Conservation (phyloP, 2,888 invertebrate species). For the Branchipolynoe longqiensis region DNA sequence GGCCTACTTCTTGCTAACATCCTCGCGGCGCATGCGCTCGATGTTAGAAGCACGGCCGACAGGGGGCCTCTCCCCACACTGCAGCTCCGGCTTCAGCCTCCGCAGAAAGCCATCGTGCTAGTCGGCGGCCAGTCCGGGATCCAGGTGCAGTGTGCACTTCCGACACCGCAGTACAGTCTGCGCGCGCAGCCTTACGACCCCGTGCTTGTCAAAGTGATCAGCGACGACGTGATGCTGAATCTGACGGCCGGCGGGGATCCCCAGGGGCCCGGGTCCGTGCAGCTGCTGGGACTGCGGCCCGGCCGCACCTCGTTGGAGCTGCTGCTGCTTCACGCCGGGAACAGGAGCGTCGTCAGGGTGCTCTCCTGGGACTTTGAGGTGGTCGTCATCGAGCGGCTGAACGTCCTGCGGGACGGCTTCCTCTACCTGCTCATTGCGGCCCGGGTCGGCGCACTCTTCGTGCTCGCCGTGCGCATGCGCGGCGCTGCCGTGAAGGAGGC, state of each 20-base stretch:
- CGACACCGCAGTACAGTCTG: background rate
- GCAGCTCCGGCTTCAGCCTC: constrained; percentile 13
- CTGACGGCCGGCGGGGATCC: background rate
- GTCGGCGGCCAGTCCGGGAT: constrained; percentile 34
- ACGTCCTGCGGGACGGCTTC: constrained; percentile 41
- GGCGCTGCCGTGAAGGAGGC: constrained; percentile 53
- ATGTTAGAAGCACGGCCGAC: background rate
- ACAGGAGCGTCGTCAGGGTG: background rate
- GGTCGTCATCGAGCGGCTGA: constrained; percentile 35
- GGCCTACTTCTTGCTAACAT: too few relatives aligned
- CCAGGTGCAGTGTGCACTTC: constrained; percentile 8
- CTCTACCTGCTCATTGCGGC: constrained; percentile 45
- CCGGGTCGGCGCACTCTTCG: constrained; percentile 23
- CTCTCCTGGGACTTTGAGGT: constrained; percentile 48
- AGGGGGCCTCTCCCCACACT: background rate
- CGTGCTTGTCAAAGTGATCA: background rate
- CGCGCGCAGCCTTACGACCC: background rate
- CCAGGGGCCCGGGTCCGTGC: background rate
- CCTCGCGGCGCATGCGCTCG: too few relatives aligned
- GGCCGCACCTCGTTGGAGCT: constrained; percentile 19
- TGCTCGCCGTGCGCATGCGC: constrained; percentile 48
- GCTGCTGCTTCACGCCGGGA: background rate
- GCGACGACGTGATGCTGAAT: background rate
- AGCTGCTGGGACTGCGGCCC: constrained; percentile 22
- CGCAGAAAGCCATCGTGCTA: background rate